phyloP scores from a whole-genome alignment of 2,888 invertebrate species.

The Trichogramma dendrolimi region DNA sequence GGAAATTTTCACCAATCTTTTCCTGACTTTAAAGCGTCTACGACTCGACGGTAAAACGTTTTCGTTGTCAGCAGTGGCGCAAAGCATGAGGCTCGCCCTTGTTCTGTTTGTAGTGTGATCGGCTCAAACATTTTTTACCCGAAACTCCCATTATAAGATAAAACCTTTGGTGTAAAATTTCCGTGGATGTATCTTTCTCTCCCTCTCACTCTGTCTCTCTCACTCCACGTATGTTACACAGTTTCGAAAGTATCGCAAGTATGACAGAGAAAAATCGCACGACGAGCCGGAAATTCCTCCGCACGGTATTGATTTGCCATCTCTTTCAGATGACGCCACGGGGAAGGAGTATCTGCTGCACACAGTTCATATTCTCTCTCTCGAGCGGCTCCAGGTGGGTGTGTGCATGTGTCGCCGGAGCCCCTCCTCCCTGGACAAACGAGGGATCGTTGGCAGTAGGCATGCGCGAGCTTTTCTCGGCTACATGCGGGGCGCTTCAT shows the following conservation, averaged over 20 bases:
- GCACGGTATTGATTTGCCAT: conserved; percentile 50
- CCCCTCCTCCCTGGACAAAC: conserved; percentile 28
- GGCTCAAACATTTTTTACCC: too few species aligned
- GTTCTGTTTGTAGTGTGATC: too few species aligned
- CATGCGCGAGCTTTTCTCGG: neutral
- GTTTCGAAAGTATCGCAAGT: too few species aligned
- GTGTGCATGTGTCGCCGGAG: conserved; percentile 37
- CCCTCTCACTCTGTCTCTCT: neutral
- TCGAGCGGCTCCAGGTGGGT: conserved; percentile 31
- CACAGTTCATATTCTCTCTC: neutral
- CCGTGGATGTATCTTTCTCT: neutral
- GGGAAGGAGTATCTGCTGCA: conserved; percentile 13
- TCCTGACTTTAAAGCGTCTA: too few species aligned
- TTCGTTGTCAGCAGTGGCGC: too few species aligned
- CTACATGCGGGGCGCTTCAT: neutral
- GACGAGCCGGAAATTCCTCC: neutral
- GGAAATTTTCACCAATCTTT: too few species aligned
- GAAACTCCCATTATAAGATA: too few species aligned
- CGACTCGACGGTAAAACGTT: too few species aligned
- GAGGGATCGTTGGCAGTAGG: conserved; percentile 3
- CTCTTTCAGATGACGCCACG: conserved; percentile 47
- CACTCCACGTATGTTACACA: neutral
- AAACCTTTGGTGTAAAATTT: too few species aligned
- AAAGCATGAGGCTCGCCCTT: too few species aligned
- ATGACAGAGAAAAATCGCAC: neutral